These are phyloP conservation scores for Lanistes nyassanus DNA, from an alignment of 1,140 invertebrate species.

Conservation along the genomic window DNA sequence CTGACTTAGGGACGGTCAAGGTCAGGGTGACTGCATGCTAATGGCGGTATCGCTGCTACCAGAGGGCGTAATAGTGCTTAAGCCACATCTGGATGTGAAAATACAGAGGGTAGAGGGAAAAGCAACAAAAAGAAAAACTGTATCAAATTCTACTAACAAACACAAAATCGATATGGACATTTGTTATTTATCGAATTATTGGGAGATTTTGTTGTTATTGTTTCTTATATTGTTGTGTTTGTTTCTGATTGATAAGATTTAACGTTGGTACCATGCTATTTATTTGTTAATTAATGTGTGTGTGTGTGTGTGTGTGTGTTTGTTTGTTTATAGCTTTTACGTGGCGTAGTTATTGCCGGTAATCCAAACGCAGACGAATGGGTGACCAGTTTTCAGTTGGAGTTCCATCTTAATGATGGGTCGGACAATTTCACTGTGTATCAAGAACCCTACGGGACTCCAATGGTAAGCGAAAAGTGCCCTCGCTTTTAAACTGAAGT, in stretches of 20 bases:
- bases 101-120: no score
- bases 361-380: constrained; percentile 46
- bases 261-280: no score
- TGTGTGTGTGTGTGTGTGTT: neutral
- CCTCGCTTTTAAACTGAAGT: neutral
- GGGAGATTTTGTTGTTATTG: no score
- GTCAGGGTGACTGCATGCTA: neutral
- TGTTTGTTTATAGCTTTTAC: constrained; percentile 28
- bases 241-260: no score
- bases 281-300: neutral
- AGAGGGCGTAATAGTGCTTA: no score
- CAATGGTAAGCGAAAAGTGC: constrained; percentile 32
- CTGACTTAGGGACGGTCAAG: constrained; percentile 37
- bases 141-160: no score
- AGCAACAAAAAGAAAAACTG: no score
- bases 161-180: no score
- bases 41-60: neutral
- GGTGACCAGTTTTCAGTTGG: constrained; percentile 41
- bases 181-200: no score
- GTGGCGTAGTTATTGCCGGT: constrained; percentile 44
- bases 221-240: no score
- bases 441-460: constrained; percentile 45
- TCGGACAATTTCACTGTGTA: constrained; percentile 32
- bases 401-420: constrained; percentile 24
- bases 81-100: no score